Percentiles rank a stretch among this genome's conserved stretches.
Conservation (phyloP, 1,140 invertebrate species). For the Zelostemma sp. region DNA sequence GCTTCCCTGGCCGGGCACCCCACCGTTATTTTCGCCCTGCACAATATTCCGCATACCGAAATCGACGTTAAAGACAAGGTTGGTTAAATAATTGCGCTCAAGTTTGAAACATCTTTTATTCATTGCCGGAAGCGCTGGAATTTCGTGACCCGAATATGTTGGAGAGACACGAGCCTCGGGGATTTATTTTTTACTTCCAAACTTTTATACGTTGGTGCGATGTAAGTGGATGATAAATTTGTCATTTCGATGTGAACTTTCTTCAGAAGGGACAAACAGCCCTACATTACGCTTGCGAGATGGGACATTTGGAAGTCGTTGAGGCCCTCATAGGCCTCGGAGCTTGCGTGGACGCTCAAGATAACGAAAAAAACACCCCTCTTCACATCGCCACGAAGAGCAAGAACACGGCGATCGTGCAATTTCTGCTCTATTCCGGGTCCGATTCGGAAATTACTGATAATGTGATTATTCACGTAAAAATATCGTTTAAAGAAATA, state of each 20-base stretch:
- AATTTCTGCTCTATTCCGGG: constrained; percentile 75
- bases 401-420: constrained; percentile 81
- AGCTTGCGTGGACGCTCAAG: constrained; percentile 73
- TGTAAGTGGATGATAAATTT: not conserved
- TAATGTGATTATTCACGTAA: constrained; percentile 59
- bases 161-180: not conserved
- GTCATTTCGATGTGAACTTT: no score
- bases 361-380: constrained; percentile 83
- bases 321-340: constrained; percentile 75
- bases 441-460: constrained; percentile 74
- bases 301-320: constrained; percentile 78
- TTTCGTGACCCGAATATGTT: not conserved
- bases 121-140: not conserved
- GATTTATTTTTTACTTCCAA: not conserved
- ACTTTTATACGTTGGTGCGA: no score
- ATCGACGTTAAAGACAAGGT: constrained; percentile 10
- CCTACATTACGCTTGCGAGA: constrained; percentile 81
- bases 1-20: constrained; percentile 67
- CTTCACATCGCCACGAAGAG: constrained; percentile 86
- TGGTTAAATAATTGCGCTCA: not conserved
- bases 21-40: constrained; percentile 73
- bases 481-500: no score
- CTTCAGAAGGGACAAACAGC: constrained; percentile 76
- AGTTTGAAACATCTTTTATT: not conserved
- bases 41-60: constrained; percentile 63